Conservation (phyloP, 35 echinoderm and acorn worm species). For the Apostichopus californicus region DNA sequence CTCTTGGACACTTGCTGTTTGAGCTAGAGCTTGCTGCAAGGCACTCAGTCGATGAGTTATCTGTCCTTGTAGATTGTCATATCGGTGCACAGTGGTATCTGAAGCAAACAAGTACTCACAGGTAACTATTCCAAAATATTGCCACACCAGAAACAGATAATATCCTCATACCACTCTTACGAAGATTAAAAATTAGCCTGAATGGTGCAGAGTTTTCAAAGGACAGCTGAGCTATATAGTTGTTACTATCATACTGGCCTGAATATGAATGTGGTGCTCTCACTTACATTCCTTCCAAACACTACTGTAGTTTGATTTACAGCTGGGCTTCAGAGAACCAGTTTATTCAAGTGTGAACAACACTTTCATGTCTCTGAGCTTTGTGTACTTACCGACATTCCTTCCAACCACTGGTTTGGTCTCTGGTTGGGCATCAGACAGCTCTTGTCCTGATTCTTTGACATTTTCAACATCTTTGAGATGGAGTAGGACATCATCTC, state of each 20-base stretch:
- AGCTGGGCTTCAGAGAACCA: too few species aligned
- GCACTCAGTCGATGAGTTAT: constrained; percentile 68
- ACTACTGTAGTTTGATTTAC: constrained; percentile 51
- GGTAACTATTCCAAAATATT: too few species aligned
- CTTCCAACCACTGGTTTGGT: constrained; percentile 64
- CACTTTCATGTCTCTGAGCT: too few species aligned
- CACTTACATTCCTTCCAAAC: constrained; percentile 68
- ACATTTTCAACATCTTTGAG: constrained; percentile 92
- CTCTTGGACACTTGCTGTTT: constrained; percentile 82
- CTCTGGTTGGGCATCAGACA: constrained; percentile 86
- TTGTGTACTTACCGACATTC: constrained; percentile 64
- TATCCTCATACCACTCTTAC: too few species aligned
- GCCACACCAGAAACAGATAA: too few species aligned
- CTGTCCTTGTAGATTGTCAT: constrained; percentile 74
- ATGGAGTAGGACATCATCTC: constrained; percentile 80
- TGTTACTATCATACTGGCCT: too few species aligned
- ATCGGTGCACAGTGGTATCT: constrained; percentile 59
- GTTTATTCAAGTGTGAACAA: too few species aligned
- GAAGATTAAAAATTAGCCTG: too few species aligned
- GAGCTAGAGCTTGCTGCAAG: constrained; percentile 80
- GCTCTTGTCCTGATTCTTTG: constrained; percentile 80
- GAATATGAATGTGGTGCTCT: neutral
- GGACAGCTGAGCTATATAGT: too few species aligned
- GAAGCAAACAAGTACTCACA: neutral
- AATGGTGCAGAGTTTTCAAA: too few species aligned